These are phyloP conservation scores for Zoroaster sp. DNA, from an alignment of 53 echinoderm and acorn worm species.

Conservation along the genomic window DNA sequence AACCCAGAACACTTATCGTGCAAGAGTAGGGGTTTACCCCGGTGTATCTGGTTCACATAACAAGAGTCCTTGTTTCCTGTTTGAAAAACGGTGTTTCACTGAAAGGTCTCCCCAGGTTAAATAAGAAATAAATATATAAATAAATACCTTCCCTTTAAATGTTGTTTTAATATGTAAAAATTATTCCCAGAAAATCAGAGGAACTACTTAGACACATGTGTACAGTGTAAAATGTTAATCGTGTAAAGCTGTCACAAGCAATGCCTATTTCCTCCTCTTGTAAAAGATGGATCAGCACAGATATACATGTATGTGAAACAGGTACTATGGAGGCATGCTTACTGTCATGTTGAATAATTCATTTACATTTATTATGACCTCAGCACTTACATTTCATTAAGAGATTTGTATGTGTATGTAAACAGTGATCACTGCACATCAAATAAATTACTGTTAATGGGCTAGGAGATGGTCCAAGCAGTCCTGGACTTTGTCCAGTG, in stretches of 20 bases:
- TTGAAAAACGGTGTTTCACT: no score
- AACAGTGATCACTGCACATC: background rate
- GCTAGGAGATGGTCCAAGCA: background rate
- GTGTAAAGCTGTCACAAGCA: background rate
- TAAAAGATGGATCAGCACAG: background rate
- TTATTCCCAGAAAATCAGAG: no score
- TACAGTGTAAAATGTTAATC: background rate
- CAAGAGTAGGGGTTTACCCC: no score
- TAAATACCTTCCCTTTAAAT: no score
- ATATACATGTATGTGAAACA: no score
- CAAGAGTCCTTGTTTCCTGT: no score
- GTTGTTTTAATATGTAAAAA: no score
- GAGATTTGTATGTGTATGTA: background rate
- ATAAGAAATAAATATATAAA: no score
- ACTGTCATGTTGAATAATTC: background rate
- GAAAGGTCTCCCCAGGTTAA: no score
- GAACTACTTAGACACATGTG: no score
- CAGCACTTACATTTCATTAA: slow-evolving; percentile 6
- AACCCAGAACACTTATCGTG: no score
- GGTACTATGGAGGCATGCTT: background rate
- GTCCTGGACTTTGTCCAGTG: background rate
- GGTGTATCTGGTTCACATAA: no score
- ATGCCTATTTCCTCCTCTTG: background rate
- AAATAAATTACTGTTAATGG: background rate
- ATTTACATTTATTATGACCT: background rate